Percentiles rank a stretch among this genome's conserved stretches.
Conservation (phyloP, 2,113 vertebrate genomes). For the Bubo blakistoni region DNA sequence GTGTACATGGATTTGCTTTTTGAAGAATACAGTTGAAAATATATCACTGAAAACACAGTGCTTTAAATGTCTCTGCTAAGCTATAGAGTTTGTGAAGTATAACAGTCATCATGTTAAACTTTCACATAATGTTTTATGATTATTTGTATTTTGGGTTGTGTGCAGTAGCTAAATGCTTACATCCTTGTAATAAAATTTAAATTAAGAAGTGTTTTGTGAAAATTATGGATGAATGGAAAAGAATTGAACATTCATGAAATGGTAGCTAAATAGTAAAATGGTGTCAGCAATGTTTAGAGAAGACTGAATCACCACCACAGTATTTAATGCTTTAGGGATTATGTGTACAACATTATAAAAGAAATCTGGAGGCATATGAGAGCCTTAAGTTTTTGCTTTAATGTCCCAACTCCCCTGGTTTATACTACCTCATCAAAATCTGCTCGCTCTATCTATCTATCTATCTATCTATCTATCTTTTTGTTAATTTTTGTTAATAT, state of each 20-base stretch:
- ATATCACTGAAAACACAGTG: neutral
- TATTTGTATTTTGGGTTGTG: neutral
- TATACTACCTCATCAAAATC: neutral
- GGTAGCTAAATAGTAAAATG: neutral
- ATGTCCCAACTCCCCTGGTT: neutral
- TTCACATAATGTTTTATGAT: neutral
- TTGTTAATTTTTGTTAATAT: neutral
- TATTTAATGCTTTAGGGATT: neutral
- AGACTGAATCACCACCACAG: neutral
- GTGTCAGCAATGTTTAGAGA: neutral
- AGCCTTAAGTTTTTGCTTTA: neutral
- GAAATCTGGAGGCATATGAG: neutral
- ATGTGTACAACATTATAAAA: neutral
- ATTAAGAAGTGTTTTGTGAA: neutral
- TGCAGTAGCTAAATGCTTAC: neutral
- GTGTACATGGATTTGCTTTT: neutral
- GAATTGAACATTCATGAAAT: neutral
- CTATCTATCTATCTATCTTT: neutral
- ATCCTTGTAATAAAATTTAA: neutral
- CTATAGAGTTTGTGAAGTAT: neutral
- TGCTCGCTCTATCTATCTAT: too few species aligned
- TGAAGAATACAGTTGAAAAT: neutral
- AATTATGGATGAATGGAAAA: neutral
- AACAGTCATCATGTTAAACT: neutral
- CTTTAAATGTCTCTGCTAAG: neutral